These are phyloP conservation scores for Nyctibius grandis DNA, from an alignment of 2,797 vertebrate species.

Conservation along the genomic window DNA sequence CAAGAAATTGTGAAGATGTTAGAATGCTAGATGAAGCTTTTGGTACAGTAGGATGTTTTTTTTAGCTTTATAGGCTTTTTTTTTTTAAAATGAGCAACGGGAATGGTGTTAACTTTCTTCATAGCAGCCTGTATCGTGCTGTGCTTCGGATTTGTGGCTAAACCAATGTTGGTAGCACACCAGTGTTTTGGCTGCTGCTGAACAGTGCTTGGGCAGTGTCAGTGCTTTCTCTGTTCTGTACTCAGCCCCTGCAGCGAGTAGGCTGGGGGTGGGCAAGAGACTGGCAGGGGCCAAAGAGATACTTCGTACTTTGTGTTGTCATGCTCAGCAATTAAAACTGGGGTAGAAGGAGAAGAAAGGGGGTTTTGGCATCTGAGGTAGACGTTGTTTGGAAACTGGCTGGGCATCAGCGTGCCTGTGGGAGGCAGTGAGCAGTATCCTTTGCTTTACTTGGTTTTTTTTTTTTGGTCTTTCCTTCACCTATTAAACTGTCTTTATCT, in stretches of 20 bases:
- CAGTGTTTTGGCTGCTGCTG: not conserved
- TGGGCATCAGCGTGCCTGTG: not conserved
- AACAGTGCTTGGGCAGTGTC: not conserved
- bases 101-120: not conserved
- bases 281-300: not conserved
- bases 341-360: not conserved
- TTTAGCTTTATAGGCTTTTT: not conserved
- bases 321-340: not conserved
- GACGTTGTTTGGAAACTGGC: rapidly evolving
- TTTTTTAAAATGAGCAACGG: not conserved
- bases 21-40: not conserved
- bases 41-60: not conserved
- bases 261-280: not conserved
- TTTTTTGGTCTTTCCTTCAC: not conserved
- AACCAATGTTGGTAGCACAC: not conserved
- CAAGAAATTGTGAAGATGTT: not conserved
- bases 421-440: not conserved
- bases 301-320: not conserved
- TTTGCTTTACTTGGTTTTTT: not conserved
- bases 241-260: not conserved
- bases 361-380: not conserved
- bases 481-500: not conserved
- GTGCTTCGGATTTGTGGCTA: not conserved
- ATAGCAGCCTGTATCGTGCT: not conserved
- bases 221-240: not conserved